A percentile compares a stretch with the other conserved stretches of the same genome.
Conservation (phyloP, 2,888 invertebrate genomes). For the Eilema caniola region DNA sequence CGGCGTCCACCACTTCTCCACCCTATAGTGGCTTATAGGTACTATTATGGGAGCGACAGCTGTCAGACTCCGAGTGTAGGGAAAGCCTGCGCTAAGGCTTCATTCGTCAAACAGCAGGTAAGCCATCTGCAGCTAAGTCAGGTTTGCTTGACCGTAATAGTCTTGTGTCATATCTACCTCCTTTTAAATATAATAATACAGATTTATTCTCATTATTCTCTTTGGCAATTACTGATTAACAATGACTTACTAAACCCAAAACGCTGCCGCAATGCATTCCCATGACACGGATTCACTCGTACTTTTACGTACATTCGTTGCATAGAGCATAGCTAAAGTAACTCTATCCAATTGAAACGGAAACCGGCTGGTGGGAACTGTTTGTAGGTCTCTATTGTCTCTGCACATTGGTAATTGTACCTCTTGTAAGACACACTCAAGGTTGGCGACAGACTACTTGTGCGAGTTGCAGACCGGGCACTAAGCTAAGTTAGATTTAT, state of each 20-base stretch:
- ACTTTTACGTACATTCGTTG: slow-evolving; percentile 14
- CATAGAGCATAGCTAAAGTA: slow-evolving; percentile 3
- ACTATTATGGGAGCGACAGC: no score
- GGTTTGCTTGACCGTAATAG: no score
- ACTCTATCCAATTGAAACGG: slow-evolving; percentile 18
- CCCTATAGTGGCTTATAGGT: no score
- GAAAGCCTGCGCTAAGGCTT: no score
- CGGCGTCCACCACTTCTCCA: no score
- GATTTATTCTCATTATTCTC: background rate
- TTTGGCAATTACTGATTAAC: background rate
- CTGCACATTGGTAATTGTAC: slow-evolving; percentile 10
- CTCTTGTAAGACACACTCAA: slow-evolving; percentile 1
- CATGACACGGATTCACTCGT: slow-evolving; percentile 14
- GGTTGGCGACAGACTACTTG: background rate
- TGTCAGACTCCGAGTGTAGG: no score
- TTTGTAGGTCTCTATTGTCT: slow-evolving; percentile 11
- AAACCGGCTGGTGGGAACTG: slow-evolving; percentile 20
- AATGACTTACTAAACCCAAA: background rate
- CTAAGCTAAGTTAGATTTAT: background rate
- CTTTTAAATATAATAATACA: no score
- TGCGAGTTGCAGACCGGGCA: background rate
- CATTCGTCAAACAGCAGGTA: no score
- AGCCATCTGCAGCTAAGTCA: no score
- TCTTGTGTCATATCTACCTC: no score
- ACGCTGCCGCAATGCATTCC: slow-evolving; percentile 4